Conservation (phyloP, 2,797 vertebrate genomes). For the Malurus leucopterus region DNA sequence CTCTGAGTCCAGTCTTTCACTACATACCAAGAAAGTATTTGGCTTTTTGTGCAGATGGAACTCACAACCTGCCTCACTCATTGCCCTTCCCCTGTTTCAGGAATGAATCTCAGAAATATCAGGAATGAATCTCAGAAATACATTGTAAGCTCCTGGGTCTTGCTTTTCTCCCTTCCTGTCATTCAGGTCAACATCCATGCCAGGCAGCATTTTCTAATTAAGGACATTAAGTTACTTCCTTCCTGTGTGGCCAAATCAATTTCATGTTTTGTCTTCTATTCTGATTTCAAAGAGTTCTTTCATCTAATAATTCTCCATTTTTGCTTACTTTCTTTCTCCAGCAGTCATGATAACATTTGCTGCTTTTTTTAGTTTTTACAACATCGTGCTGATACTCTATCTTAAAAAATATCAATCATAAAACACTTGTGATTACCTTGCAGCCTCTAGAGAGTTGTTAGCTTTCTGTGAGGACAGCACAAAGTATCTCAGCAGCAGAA, state of each 20-base stretch:
- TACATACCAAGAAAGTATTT: not conserved
- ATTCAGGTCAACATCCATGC: not conserved
- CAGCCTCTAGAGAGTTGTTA: not conserved
- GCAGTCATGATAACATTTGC: not conserved
- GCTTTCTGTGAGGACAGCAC: not conserved
- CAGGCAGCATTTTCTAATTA: not conserved
- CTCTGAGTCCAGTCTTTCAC: not conserved
- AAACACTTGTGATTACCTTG: not conserved
- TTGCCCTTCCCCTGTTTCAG: not conserved
- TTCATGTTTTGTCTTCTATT: not conserved
- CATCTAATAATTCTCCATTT: not conserved
- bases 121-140: not conserved
- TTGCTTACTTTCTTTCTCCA: not conserved
- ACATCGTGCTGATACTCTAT: not conserved
- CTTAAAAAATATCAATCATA: not conserved
- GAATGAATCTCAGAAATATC: not conserved
- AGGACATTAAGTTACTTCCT: not conserved
- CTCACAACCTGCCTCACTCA: not conserved
- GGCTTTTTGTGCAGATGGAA: not conserved
- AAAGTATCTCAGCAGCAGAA: not conserved
- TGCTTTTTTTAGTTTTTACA: not conserved
- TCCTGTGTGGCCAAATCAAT: not conserved
- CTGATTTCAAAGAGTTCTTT: not conserved
- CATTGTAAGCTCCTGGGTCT: accelerated
- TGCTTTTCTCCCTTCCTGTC: not conserved